Percentiles rank a stretch among this genome's conserved stretches.
These are phyloP conservation scores for Uria lomvia DNA, from an alignment of 2,113 vertebrate genomes.

Conservation along the genomic window DNA sequence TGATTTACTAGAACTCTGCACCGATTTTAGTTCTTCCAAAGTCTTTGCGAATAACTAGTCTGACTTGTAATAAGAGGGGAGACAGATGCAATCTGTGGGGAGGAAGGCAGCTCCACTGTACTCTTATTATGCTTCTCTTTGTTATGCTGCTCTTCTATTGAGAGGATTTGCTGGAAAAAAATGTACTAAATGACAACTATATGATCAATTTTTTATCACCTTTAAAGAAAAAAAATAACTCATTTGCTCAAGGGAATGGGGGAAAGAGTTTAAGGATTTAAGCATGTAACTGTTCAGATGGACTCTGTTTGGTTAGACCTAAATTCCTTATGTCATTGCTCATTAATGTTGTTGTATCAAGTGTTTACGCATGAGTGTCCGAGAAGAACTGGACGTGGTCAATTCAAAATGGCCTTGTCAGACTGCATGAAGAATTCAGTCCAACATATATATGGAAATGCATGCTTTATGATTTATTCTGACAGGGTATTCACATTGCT, in stretches of 20 bases:
- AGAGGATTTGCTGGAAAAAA: background rate
- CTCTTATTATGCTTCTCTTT: background rate
- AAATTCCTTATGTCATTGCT: slow-evolving; percentile 57
- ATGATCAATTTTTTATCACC: background rate
- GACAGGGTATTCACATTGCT: slow-evolving; percentile 43
- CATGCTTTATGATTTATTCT: slow-evolving; percentile 17
- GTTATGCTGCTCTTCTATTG: background rate
- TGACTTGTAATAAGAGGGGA: background rate
- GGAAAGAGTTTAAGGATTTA: background rate
- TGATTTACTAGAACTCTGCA: background rate
- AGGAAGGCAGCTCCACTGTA: background rate
- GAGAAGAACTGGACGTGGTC: slow-evolving; percentile 40
- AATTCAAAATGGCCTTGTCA: slow-evolving; percentile 39
- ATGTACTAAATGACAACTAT: background rate
- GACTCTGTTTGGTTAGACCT: slow-evolving; percentile 26
- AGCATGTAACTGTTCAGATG: background rate
- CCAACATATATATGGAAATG: background rate
- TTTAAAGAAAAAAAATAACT: background rate
- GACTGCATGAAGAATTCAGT: slow-evolving; percentile 26
- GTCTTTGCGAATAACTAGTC: background rate
- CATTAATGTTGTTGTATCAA: slow-evolving; percentile 50
- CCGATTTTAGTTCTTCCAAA: background rate
- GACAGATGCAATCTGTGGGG: background rate
- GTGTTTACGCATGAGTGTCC: slow-evolving; percentile 52
- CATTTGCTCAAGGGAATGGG: background rate